Base-by-base conservation (phyloP, 2,888 invertebrate genomes). In the Drosophila kambysellisi region DNA sequence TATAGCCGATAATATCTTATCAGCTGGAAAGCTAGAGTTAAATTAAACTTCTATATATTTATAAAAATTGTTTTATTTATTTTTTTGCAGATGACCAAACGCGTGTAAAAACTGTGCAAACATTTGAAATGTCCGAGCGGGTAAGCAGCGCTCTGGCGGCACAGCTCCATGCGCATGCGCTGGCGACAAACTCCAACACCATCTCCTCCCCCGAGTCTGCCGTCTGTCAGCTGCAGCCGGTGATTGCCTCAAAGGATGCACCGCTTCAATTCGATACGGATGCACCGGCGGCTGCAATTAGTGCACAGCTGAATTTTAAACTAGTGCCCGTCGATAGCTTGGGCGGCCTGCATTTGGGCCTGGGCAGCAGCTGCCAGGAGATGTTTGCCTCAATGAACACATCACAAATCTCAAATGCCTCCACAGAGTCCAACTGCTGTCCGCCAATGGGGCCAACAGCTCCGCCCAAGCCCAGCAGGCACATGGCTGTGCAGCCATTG, bases 391-490 rank as follows among this genome's bases (percentile, higher is more conserved):
- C 93, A 76, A 93, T 93, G 93, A 93, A 93, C 71, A 86, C 93
- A 88, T 93, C 93, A 87, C 93, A 93, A 90, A 93, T 93, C 80
- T 93, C 93, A 51, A 91, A 91, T 73, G 91, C 91, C 60, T 93
- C 93, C 37, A 92, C 91, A 78, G 93, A 93, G 63, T 86, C 87
- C 66, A 79, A 82, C 65, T 84, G 84, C 66, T 78, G 79, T 72
- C 81, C 88, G 20, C 81, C 78, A 41, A 30, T 15, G n/a, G 60
- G 41, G 30, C 59, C 68, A 32, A 48, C 51, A n/a, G 30, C 70
- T 50, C 62, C 89, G 54, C 88, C 85, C 15, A 86, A 86, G 51
- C 85, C 85, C 37, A 89, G 76, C 52, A 65, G 85, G 51, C 86
- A 85, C 39, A 86, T 82, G 83, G 82, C 78, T 20, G 89, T 75